phyloP scores from a whole-genome alignment of 2,888 invertebrate genomes.

The Limnephilus marmoratus region DNA sequence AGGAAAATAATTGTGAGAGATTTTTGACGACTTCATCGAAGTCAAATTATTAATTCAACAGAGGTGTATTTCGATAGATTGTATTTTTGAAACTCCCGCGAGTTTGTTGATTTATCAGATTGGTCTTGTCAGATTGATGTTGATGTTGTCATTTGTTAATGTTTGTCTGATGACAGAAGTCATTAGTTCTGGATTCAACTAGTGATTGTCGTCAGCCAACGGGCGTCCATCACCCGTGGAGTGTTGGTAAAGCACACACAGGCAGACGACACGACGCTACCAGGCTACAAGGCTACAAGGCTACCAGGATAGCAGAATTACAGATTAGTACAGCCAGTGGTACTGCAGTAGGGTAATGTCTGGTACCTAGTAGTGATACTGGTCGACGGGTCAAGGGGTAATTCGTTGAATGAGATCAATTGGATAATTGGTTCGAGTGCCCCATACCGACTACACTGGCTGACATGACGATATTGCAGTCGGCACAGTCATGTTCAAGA shows the following conservation, averaged over 20 bases:
- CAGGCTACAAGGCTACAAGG: too few relatives aligned
- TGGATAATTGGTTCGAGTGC: constrained; percentile 54
- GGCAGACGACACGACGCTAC: neutral
- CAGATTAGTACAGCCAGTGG: too few relatives aligned
- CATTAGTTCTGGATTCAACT: constrained; percentile 2
- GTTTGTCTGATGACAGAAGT: neutral
- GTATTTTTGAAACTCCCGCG: neutral
- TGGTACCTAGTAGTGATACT: neutral
- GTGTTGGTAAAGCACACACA: neutral
- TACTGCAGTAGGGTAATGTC: neutral
- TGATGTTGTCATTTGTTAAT: neutral
- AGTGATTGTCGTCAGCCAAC: neutral
- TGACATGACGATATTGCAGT: constrained; percentile 4
- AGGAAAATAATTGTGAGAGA: neutral
- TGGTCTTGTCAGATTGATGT: neutral
- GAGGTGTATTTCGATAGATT: neutral
- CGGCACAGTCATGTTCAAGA: neutral
- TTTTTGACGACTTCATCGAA: neutral
- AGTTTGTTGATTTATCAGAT: neutral
- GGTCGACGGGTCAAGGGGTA: constrained; percentile 43
- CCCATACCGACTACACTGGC: constrained; percentile 30
- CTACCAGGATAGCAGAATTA: neutral
- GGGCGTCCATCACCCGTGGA: neutral
- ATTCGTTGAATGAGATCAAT: constrained; percentile 49
- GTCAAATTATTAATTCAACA: neutral